A percentile compares a stretch with the other conserved stretches of the same genome.
phyloP scores from a whole-genome alignment of 2,888 invertebrate genomes.

The Polymixis lichenea region DNA sequence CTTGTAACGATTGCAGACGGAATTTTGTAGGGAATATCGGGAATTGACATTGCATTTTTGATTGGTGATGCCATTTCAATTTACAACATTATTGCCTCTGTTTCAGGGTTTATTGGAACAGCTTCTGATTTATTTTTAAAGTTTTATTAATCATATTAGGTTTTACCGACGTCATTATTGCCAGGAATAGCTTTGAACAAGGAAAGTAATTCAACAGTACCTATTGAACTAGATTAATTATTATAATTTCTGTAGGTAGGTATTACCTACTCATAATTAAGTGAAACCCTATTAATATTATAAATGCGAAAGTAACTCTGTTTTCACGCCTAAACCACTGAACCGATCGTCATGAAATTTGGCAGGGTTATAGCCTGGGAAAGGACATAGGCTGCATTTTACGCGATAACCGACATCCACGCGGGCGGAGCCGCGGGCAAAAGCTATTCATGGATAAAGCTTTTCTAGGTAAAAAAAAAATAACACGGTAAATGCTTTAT shows the following conservation, averaged over 20 bases:
- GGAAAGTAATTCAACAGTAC: constrained; percentile 5
- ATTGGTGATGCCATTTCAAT: constrained; percentile 12
- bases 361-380: too few relatives aligned
- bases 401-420: too few relatives aligned
- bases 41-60: constrained; percentile 33
- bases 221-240: not conserved
- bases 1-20: constrained; percentile 12
- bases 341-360: too few relatives aligned
- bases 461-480: constrained; percentile 1
- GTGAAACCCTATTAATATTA: not conserved
- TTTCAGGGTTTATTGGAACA: constrained; percentile 1
- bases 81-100: not conserved
- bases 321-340: too few relatives aligned
- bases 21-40: constrained; percentile 30
- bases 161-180: constrained; percentile 1
- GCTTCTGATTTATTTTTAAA: constrained; percentile 20
- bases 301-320: too few relatives aligned
- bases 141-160: not conserved
- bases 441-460: not conserved
- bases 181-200: constrained; percentile 3
- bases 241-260: not conserved
- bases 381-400: too few relatives aligned
- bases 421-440: too few relatives aligned
- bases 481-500: constrained; percentile 14
- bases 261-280: not conserved